Evolutionary conservation across 2,113 vertebrate species (phyloP), one percentile per base, ranked within the genome.

Genomic region (Zapus hudsonius): DNA sequence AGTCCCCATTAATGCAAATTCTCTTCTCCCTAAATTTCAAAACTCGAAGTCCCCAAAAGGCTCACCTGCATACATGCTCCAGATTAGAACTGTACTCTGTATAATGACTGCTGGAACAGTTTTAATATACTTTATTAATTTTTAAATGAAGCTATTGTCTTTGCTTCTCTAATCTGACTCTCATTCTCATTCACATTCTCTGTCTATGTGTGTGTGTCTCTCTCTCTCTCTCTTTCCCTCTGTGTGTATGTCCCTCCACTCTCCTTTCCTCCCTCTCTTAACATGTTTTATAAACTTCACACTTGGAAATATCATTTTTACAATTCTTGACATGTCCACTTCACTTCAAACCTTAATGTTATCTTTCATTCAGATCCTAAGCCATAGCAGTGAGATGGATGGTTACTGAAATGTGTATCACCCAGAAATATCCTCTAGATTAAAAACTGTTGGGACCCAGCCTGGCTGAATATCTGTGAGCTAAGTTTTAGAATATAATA

Each of bases 321-420:
- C 42, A 92, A 8, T 42, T 87, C 83, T 63, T 82, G 40, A n/a
- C 59, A 74, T 13, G 19, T 36, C 33, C 2, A 75, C 25, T 31
- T 86, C n/a, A 90, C 64, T 13, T n/a, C n/a, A n/a, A n/a, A 88
- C 17, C 42, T 94, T 75, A 55, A 22, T 6, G 16, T 33, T 76
- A 40, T 52, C n/a, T 63, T 36, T 47, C 44, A 66, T 31, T 90
- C 47, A 91, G 42, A 75, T 42, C 44, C 42, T 96, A 79, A 91
- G 23, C 33, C 72, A 29, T 36, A 83, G 22, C 70, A 52, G 38
- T 47, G 36, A 88, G 83, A 88, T 61, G 70, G 0, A n/a, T 1
- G 9, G 15, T 38, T 47, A 40, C 8, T 44, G 13, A 92, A 76
- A 5, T 7, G 8, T 31, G 0, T n/a, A 1, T 9, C 27, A 89